Conservation (phyloP, 2,797 vertebrate genomes). For the Nothura maculosa region DNA sequence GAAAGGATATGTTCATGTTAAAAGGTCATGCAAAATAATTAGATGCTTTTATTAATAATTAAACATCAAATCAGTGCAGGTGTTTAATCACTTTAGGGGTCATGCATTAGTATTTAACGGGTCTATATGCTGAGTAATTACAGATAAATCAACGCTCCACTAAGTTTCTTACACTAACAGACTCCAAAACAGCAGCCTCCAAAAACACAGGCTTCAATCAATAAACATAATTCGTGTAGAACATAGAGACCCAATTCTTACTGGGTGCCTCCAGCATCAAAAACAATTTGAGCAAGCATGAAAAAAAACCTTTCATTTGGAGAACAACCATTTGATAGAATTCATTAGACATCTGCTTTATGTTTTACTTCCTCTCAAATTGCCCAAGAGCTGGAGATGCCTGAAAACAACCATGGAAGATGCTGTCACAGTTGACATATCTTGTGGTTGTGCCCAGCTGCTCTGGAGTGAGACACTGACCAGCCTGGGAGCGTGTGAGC, state of each 20-base stretch:
- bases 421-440: neutral
- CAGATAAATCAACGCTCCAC: neutral
- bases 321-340: neutral
- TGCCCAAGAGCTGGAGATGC: neutral
- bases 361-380: neutral
- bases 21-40: conserved; percentile 37
- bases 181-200: neutral
- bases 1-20: neutral
- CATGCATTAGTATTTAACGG: neutral
- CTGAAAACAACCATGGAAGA: neutral
- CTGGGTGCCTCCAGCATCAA: neutral
- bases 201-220: too few relatives aligned
- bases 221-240: neutral
- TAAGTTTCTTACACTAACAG: neutral
- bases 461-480: neutral
- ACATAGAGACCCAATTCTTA: neutral
- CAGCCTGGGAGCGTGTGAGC: neutral
- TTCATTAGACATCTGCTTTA: neutral
- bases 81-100: neutral
- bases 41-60: conserved; percentile 33
- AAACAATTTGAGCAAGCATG: neutral
- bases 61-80: neutral
- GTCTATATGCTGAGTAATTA: neutral
- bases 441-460: neutral
- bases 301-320: neutral